Evolutionary conservation across 2,888 invertebrate genomes (phyloP).

Genomic region (Hetaerina titia): DNA sequence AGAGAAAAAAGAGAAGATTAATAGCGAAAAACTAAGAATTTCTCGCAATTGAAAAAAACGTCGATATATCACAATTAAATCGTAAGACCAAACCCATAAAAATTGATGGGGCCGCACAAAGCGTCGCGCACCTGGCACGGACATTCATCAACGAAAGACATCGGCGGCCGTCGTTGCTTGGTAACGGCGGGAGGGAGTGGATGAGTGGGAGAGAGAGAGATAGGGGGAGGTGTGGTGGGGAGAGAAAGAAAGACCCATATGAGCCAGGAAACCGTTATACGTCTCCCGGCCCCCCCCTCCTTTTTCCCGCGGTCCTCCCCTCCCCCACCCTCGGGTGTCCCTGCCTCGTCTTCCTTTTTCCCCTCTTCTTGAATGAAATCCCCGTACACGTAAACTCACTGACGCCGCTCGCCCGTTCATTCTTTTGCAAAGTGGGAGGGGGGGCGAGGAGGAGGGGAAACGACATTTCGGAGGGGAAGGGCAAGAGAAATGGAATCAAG

Average conservation of each 20-base stretch:
- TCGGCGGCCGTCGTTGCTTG: not conserved
- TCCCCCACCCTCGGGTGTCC: not conserved
- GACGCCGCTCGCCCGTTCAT: slow-evolving; percentile 57
- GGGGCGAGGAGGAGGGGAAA: not conserved
- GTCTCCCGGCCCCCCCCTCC: not conserved
- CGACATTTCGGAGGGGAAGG: not conserved
- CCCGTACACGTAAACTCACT: slow-evolving; percentile 51
- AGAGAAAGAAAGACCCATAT: slow-evolving; percentile 22
- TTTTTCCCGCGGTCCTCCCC: not conserved
- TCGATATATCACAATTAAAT: too few relatives aligned
- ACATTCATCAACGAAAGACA: not conserved
- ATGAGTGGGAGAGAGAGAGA: slow-evolving; percentile 2
- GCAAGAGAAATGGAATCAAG: slow-evolving; percentile 24
- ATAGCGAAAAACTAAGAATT: too few relatives aligned
- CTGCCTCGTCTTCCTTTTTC: slow-evolving; percentile 23
- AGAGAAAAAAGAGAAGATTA: too few relatives aligned
- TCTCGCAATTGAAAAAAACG: too few relatives aligned
- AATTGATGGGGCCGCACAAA: too few relatives aligned
- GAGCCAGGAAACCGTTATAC: slow-evolving; percentile 26
- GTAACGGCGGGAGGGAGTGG: not conserved
- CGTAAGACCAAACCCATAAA: too few relatives aligned
- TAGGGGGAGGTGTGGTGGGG: not conserved
- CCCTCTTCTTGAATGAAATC: slow-evolving; percentile 56
- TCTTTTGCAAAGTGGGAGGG: slow-evolving; percentile 41
- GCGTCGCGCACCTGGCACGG: too few relatives aligned